Evolutionary conservation across 2,113 vertebrate species (phyloP).

Genomic region (Murina feae): DNA sequence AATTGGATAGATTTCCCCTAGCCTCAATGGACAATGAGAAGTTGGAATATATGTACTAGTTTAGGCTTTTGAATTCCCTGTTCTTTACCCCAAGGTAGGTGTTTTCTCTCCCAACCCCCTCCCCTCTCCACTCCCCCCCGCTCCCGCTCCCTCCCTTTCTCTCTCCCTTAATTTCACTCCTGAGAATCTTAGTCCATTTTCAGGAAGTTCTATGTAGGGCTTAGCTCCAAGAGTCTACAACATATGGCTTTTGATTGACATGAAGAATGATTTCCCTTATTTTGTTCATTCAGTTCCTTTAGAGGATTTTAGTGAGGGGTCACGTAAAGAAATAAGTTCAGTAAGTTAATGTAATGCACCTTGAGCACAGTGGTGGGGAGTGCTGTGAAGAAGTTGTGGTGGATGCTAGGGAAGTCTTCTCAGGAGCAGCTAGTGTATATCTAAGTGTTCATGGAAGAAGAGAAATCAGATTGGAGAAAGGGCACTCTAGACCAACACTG

Average conservation of each 20-base stretch:
- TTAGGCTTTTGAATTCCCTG: constrained; percentile 2
- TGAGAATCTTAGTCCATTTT: constrained; percentile 45
- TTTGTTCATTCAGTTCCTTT: constrained; percentile 41
- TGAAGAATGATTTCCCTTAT: constrained; percentile 21
- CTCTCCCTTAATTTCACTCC: background rate
- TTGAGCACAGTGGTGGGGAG: background rate
- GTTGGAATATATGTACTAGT: background rate
- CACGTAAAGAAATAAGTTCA: background rate
- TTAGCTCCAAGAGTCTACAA: constrained; percentile 13
- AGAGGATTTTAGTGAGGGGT: background rate
- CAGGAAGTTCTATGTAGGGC: constrained; percentile 35
- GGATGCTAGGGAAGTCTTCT: background rate
- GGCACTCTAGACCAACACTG: background rate
- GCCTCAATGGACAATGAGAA: background rate
- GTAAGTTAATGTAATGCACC: background rate
- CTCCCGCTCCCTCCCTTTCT: too few relatives aligned
- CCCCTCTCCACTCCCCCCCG: too few relatives aligned
- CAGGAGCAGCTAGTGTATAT: background rate
- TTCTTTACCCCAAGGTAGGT: background rate
- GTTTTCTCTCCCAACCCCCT: background rate
- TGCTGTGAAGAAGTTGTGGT: background rate
- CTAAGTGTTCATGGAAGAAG: background rate
- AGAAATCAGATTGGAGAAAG: background rate
- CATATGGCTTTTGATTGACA: constrained; percentile 36
- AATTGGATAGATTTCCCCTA: background rate